phyloP scores from a whole-genome alignment of 2,113 vertebrate species.

The Planiliza haematocheilus region DNA sequence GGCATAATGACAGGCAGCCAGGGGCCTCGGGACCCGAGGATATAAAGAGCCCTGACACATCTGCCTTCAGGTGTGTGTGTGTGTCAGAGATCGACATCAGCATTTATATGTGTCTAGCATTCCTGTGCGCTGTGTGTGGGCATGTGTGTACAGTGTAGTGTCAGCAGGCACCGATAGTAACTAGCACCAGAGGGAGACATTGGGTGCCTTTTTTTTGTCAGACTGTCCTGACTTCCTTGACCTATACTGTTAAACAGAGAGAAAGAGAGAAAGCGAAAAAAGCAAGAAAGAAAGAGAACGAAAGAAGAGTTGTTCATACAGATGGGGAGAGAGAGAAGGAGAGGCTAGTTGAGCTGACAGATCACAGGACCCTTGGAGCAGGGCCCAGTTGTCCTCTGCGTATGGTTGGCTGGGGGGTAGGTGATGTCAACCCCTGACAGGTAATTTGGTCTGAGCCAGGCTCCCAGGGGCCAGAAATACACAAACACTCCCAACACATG shows the following conservation, averaged over 20 bases:
- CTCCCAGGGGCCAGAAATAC: conserved; percentile 61
- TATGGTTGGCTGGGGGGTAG: conserved; percentile 74
- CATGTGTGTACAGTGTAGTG: conserved; percentile 2
- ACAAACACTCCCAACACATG: conserved; percentile 51
- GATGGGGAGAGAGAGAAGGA: conserved; percentile 32
- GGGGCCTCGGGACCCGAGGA: conserved; percentile 38
- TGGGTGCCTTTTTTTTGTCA: conserved; percentile 59
- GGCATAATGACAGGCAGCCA: conserved; percentile 58
- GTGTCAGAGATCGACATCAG: conserved; percentile 35
- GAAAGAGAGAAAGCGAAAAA: conserved; percentile 13
- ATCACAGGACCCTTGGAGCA: conserved; percentile 69
- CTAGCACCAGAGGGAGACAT: conserved; percentile 76
- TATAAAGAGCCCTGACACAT: conserved; percentile 61
- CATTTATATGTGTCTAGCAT: conserved; percentile 36
- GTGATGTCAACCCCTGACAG: conserved; percentile 81
- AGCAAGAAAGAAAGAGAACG: background rate
- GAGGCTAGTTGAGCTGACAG: conserved; percentile 68
- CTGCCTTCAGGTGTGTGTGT: conserved; percentile 43
- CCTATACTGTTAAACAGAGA: conserved; percentile 15
- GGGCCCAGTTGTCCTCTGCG: conserved; percentile 74
- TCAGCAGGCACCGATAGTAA: conserved; percentile 69
- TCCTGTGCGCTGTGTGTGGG: background rate
- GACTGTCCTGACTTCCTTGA: conserved; percentile 32
- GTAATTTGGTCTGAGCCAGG: conserved; percentile 78
- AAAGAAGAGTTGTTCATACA: conserved; percentile 6